Base-by-base conservation (phyloP, 2,797 vertebrate species). In the Onychomys leucogaster region DNA sequence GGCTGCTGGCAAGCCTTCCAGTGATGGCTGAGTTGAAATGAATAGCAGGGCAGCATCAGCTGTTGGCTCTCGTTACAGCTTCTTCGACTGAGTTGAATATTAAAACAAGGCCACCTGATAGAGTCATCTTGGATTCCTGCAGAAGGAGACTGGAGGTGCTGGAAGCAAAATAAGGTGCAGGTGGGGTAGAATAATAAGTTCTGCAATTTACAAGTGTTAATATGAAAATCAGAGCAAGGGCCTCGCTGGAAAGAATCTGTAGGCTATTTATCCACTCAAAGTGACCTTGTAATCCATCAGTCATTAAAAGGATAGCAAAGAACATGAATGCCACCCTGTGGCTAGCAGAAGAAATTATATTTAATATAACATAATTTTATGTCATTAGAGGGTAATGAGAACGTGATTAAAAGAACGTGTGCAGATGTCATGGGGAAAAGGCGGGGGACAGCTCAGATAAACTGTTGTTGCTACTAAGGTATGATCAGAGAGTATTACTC, bases 291-390 rank as follows among this genome's bases (percentile, higher is more conserved):
- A 96, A 98, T 98, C 97, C 77, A 91, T 97, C 97, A 97, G 91
- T 98, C 98, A 98, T 98, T 98, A 98, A 98, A 98, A 97, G 94
- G 96, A 17, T 97, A 95, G 97, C 96, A 34, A 98, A 98, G 98
- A 98, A 94, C 98, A 93, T 90, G 90, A 98, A 98, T 99, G 98
- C 99, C 99, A 99, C 99, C 98, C 95, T 98, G 98, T 99, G 99
- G 98, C 93, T 98, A 92, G 89, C 85, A 94, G 46, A 91, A 98
- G 98, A 98, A 98, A 97, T 96, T 95, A 98, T 97, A 96, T 87
- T 93, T 98, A 98, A 97, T 67, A 34, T 75, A 75, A 94, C 17
- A 21, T 96, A 89, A 94, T 76, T 78, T 92, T 97, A 86, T 49
- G 94, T 98, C 98, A 99, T 98, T 98, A 98, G 94, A 97, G 85